Base-by-base conservation (phyloP, 2,797 vertebrate genomes). In the Carcharodon carcharias region DNA sequence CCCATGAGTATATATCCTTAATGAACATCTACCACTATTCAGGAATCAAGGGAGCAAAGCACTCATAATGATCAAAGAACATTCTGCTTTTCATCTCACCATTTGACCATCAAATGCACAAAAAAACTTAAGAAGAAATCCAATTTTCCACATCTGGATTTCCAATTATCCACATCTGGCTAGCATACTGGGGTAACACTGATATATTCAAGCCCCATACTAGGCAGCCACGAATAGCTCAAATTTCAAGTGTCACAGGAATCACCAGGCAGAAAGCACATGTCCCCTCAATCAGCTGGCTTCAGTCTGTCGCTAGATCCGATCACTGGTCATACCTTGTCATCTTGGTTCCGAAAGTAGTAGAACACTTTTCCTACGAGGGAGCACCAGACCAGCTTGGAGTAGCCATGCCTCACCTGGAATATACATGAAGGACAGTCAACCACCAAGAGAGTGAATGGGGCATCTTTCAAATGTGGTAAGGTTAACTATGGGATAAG, bases 351-450 rank as follows among this genome's bases (percentile, higher is more conserved):
- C 96, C 99, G 98, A 97, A 98, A 99, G 96, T 99, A 99, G 97
- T 98, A 98, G 97, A 99, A 99, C n/a, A 98, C 97, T 97, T 98
- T 99, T 96, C 98, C 98, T 58, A 99, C 97, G 96, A 99, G 97
- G 65, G 98, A 97, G 80, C 99, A 99, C 99, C 99, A 99, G 96
- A 99, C 98, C 97, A 99, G 98, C 97, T 99, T 99, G 28, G 99
- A 99, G 97, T 98, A 99, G 96, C 99, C 99, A 12, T 99, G 99
- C 97, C 99, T 99, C 96, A 99, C 99, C 99, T 99, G 97, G 56
- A 97, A 96, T 95, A 96, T 58, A 96, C 65, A 85, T 6, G 0
- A 80, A 12, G 96, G 31, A 82, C 31, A 82, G 9, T 82, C 54
- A 96, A 58, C 11, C 18, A 77, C 6, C 77, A 54, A 23, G 54